Conservation (phyloP, 2,797 vertebrate genomes). For the Simalia tracyae region DNA sequence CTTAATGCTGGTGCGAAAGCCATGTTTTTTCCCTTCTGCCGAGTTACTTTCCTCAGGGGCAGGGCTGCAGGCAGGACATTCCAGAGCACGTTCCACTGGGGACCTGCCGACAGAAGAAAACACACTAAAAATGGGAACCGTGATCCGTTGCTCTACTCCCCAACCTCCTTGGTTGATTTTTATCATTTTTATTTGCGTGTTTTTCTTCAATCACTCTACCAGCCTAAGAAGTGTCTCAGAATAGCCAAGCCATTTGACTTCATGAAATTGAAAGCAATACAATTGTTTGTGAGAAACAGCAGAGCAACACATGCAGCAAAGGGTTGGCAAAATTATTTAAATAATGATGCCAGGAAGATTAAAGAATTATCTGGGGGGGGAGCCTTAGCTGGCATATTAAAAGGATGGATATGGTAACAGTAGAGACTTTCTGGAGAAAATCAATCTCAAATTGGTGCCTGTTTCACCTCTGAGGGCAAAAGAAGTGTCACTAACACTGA, state of each 20-base stretch:
- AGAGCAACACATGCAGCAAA: neutral
- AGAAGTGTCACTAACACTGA: too few relatives aligned
- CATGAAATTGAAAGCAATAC: neutral
- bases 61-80: constrained; percentile 56
- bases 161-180: neutral
- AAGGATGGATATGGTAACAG: neutral
- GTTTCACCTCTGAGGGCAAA: neutral
- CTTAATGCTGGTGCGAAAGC: constrained; percentile 74
- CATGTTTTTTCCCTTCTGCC: constrained; percentile 74
- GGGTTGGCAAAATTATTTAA: neutral
- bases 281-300: neutral
- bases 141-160: too few relatives aligned
- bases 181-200: neutral
- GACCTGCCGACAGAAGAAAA: constrained; percentile 25
- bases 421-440: neutral
- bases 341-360: neutral
- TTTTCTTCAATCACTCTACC: neutral
- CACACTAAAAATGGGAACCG: neutral
- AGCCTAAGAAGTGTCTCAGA: neutral
- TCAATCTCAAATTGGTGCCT: neutral
- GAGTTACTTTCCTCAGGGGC: constrained; percentile 68
- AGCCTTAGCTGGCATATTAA: neutral
- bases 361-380: neutral
- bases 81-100: neutral
- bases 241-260: neutral